Evolutionary conservation across 2,888 invertebrate species (phyloP), one percentile per base, ranked within the genome.

Genomic region (Heliconius erato): DNA sequence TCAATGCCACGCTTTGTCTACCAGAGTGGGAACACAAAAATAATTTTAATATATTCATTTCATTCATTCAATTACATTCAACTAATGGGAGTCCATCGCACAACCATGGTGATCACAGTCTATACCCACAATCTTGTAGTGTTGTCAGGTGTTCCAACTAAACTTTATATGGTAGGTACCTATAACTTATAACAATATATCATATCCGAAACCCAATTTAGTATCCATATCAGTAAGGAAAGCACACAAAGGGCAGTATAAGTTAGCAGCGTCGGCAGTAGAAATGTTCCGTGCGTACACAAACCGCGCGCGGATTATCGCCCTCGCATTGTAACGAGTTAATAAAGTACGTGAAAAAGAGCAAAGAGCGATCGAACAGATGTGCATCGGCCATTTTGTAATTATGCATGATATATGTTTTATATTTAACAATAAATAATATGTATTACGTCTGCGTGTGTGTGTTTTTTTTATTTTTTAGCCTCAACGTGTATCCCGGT

Each of bases 331-430:
- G 85, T 87, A 81, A 81, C 77, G 86, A 87, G 88, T 87, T 88
- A 87, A 88, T 87, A 87, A 84, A 82, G 87, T 85, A 86, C 85
- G 86, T 86, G 87, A 86, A 88, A 88, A 88, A 88, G 88, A 88
- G 88, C 87, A 88, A 87, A 86, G 85, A 86, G 79, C 82, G 86
- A 85, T 44, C 16, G 76, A 86, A 88, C 88, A 88, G 88, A 88
- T 88, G 88, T 85, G 81, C 78, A 76, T 78, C 82, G 80, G 84
- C 83, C 85, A 85, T 85, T 79, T 84, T 84, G 79, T 81, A 74
- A 84, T 83, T 81, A 83, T 67, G 40, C 80, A 78, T 63, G 49
- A 35, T 59, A 59, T 65, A 63, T 35, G 16, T 40, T 77, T 44
- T 65, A 40, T 77, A 14, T 19, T 28, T 44, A 26, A 77, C 40